Percentiles rank a stretch among this genome's conserved stretches.
Conservation (phyloP, 2,888 invertebrate species). For the Ichneumoninae sp. region DNA sequence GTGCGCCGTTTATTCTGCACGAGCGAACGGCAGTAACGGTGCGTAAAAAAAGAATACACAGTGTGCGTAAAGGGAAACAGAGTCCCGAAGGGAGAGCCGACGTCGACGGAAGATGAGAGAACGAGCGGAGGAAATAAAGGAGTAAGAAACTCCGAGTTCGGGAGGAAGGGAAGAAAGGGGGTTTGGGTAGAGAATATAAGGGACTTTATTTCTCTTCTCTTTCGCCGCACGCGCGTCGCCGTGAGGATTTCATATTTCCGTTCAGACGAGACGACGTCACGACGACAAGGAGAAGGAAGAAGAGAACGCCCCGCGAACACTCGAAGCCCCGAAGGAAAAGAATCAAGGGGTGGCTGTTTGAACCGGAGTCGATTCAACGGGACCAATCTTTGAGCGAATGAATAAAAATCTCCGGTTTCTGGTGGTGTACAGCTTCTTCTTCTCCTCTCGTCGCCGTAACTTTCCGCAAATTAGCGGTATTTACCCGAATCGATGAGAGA, state of each 20-base stretch:
- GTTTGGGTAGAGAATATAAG: slow-evolving; percentile 16
- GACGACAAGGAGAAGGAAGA: slow-evolving; percentile 3
- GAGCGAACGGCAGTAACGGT: slow-evolving; percentile 21
- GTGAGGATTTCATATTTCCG: slow-evolving; percentile 77
- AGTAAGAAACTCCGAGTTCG: slow-evolving; percentile 22
- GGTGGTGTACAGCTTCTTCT: neutral
- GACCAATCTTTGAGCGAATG: slow-evolving; percentile 26
- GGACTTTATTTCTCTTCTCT: slow-evolving; percentile 57
- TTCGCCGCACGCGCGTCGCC: slow-evolving; percentile 59
- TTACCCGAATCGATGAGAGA: slow-evolving; percentile 39
- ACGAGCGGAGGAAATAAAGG: slow-evolving; percentile 64
- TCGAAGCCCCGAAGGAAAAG: slow-evolving; percentile 15
- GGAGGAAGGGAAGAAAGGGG: slow-evolving; percentile 14
- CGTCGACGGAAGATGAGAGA: slow-evolving; percentile 29
- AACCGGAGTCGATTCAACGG: slow-evolving; percentile 14
- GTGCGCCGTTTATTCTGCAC: neutral
- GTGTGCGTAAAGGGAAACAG: slow-evolving; percentile 28
- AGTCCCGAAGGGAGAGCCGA: slow-evolving; percentile 27
- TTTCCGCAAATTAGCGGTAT: slow-evolving; percentile 35
- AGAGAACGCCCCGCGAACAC: slow-evolving; percentile 4
- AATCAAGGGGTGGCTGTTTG: neutral
- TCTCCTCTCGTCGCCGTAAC: neutral
- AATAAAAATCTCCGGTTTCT: slow-evolving; percentile 15
- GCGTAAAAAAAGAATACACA: slow-evolving; percentile 20
- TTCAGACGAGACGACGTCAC: slow-evolving; percentile 73